Percentiles rank a stretch among this genome's conserved stretches.
Conservation (phyloP, 2,113 vertebrate genomes). For the Verasper variegatus region DNA sequence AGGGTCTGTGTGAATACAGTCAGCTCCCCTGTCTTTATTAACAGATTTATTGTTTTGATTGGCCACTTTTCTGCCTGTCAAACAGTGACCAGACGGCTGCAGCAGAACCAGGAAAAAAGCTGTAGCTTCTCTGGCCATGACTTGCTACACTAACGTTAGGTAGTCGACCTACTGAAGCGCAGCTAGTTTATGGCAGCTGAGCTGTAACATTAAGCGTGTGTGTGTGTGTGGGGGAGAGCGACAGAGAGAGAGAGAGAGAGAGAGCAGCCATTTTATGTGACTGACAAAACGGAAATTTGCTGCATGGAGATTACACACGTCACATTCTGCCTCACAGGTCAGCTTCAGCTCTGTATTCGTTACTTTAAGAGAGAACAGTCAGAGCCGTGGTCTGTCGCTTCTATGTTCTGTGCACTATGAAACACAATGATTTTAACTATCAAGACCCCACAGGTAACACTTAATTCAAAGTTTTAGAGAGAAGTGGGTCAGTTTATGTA, state of each 20-base stretch:
- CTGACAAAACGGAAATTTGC: not conserved
- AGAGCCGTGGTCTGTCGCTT: not conserved
- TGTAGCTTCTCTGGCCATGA: not conserved
- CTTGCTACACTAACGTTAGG: not conserved
- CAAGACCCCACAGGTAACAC: not conserved
- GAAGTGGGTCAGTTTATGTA: not conserved
- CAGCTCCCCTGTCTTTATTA: not conserved
- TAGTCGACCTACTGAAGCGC: not conserved
- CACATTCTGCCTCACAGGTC: not conserved
- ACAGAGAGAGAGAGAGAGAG: not conserved
- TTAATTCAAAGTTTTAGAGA: not conserved
- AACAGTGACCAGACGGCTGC: not conserved
- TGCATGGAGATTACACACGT: not conserved
- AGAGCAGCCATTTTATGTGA: not conserved
- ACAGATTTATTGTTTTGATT: not conserved
- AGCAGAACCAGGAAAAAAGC: not conserved
- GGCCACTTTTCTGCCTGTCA: not conserved
- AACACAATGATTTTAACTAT: not conserved
- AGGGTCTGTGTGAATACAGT: not conserved
- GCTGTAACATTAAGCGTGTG: not conserved
- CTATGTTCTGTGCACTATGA: not conserved
- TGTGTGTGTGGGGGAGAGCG: too few species aligned
- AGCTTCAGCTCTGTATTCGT: not conserved
- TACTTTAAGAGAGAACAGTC: not conserved
- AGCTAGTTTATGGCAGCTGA: conserved; percentile 5